phyloP scores from a whole-genome alignment of 2,113 vertebrate genomes.

The Odontesthes bonariensis region DNA sequence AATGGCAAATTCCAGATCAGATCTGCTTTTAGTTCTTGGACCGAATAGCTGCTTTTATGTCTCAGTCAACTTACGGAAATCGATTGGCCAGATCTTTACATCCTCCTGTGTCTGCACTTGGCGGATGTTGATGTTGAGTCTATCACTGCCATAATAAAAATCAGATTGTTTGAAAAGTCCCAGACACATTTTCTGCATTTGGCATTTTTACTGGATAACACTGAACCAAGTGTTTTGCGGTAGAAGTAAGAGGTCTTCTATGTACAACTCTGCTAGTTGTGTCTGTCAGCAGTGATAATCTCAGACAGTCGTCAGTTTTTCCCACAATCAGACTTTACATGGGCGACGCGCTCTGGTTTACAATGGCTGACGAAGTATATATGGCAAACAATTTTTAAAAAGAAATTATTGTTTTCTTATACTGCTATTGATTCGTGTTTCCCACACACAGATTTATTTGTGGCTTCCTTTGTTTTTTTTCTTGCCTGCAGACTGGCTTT shows the following conservation, averaged over 20 bases:
- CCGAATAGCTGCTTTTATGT: constrained; percentile 35
- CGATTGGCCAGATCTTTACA: constrained; percentile 30
- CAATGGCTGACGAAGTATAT: neutral
- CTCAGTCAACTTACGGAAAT: constrained; percentile 14
- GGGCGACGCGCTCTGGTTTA: neutral
- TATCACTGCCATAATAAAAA: constrained; percentile 17
- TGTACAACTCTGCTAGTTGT: constrained; percentile 8
- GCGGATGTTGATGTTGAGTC: constrained; percentile 5
- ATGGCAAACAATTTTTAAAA: no score
- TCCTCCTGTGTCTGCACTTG: constrained; percentile 21
- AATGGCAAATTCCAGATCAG: constrained; percentile 44
- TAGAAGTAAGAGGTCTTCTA: neutral
- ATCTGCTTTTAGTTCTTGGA: constrained; percentile 53
- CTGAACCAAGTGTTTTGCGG: neutral
- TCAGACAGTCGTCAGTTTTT: neutral
- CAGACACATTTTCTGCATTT: constrained; percentile 16
- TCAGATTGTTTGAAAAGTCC: constrained; percentile 16
- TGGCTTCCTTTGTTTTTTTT: no score
- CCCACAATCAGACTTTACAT: neutral
- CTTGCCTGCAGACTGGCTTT: no score
- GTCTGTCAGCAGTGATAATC: constrained; percentile 17
- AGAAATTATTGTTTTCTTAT: no score
- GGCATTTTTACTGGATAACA: constrained; percentile 8
- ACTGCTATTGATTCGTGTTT: no score
- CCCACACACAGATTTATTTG: no score